Conservation (phyloP, 2,888 invertebrate species). For the Campaea margaritaria region DNA sequence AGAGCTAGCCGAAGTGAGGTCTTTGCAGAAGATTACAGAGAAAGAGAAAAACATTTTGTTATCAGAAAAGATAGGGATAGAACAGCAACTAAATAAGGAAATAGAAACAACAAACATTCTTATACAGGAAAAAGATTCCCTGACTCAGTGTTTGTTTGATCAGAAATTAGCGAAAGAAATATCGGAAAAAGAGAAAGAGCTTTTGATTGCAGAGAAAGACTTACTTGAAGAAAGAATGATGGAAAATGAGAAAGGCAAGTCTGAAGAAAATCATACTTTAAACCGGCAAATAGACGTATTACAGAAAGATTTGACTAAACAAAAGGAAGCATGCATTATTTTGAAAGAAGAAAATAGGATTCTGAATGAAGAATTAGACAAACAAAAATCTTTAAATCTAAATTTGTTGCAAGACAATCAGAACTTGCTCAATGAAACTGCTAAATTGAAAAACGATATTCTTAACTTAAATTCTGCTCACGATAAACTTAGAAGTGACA, state of each 20-base stretch:
- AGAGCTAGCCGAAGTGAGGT: constrained; percentile 14
- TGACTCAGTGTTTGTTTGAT: constrained; percentile 56
- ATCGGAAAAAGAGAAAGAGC: constrained; percentile 53
- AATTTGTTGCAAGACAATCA: constrained; percentile 24
- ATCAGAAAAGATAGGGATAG: constrained; percentile 38
- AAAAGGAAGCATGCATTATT: not conserved
- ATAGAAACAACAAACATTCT: constrained; percentile 34
- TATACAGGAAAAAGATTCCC: constrained; percentile 52
- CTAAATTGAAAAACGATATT: constrained; percentile 9
- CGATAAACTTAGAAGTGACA: not conserved
- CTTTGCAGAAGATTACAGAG: not conserved
- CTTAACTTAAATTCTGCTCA: not conserved
- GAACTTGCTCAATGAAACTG: constrained; percentile 12
- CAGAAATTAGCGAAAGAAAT: constrained; percentile 53
- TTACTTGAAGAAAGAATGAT: constrained; percentile 37
- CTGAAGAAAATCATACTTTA: constrained; percentile 27
- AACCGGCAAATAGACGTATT: constrained; percentile 15
- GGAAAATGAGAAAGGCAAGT: constrained; percentile 17
- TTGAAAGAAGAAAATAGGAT: constrained; percentile 20
- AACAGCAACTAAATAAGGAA: constrained; percentile 42
- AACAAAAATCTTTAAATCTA: constrained; percentile 20
- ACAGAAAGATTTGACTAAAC: constrained; percentile 16
- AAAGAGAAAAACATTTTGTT: constrained; percentile 42
- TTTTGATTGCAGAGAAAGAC: constrained; percentile 43
- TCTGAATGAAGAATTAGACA: constrained; percentile 19